Evolutionary conservation across 2,888 invertebrate species (phyloP), one percentile per base, ranked within the genome.

Genomic region (Athalia cordata): DNA sequence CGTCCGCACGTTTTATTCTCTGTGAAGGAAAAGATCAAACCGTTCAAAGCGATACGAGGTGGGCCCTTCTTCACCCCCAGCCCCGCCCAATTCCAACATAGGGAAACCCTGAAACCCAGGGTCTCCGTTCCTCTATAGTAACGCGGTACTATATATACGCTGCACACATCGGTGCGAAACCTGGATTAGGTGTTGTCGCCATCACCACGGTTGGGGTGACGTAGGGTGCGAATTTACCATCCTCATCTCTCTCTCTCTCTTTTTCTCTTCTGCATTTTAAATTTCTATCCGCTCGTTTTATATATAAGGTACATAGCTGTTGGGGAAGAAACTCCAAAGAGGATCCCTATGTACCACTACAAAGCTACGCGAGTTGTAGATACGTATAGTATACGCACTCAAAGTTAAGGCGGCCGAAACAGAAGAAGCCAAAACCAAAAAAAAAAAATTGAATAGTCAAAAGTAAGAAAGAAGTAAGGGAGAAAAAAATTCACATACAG

Each of bases 221-320:
- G 81, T 79, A 80, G 81, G 79, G 80, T 81, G 82, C 80, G 80
- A 81, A 81, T 83, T 77, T 70, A 72, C 74, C 76, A 68, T 79
- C 80, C 65, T 67, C 52, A 70, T 80, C 78, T 79, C 79, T 29
- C 29, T 80, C 78, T 79, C 79, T 29, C 2, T 29, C 2, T 29
- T 29, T 29, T 55, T 81, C 70, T 81, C 80, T 82, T 80, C 81
- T 82, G 82, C 82, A 84, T 84, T 84, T 84, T 83, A 84, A 83
- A 84, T 84, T 84, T 81, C 82, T 59, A 59, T 57, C 50, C 50
- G 11, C 15, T 13, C 29, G 52, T 59, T 57, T 59, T 57, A n/a
- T 13, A 50, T 5, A 55, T 11, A 52, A 55, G 55, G n/a, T 13
- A 61, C 9, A n/a, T 13, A 8, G 6, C 43, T 15, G 13, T 13